Conservation (phyloP, 2,888 invertebrate species). For the Tiliacea citrago region DNA sequence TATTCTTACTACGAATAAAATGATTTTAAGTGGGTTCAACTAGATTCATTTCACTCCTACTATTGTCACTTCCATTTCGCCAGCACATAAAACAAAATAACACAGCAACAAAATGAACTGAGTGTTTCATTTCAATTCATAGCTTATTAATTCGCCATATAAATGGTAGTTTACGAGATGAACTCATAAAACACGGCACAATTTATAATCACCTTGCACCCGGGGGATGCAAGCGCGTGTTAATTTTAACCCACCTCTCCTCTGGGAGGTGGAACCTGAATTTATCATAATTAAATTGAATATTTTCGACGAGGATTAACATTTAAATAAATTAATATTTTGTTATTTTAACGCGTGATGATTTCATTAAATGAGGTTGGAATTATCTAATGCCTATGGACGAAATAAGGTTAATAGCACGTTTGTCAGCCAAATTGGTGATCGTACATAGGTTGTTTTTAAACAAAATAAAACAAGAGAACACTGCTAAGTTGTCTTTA, state of each 20-base stretch:
- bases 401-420: not conserved
- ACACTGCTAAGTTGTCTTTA: not conserved
- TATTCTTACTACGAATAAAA: too few species aligned
- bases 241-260: conserved; percentile 51
- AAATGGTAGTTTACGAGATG: conserved; percentile 56
- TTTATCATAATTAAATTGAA: conserved; percentile 55
- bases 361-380: not conserved
- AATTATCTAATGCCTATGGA: not conserved
- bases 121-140: conserved; percentile 49
- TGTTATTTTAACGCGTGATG: not conserved
- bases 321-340: conserved; percentile 28
- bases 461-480: not conserved
- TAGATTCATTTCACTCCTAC: not conserved
- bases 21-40: not conserved
- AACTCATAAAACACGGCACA: conserved; percentile 47
- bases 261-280: conserved; percentile 41
- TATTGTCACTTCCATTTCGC: not conserved
- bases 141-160: conserved; percentile 54
- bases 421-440: not conserved
- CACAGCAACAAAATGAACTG: conserved; percentile 37
- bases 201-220: conserved; percentile 59
- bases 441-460: conserved; percentile 3
- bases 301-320: conserved; percentile 30
- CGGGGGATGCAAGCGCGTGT: conserved; percentile 54
- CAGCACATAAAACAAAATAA: conserved; percentile 19